Conservation (phyloP, 2,888 invertebrate genomes). For the Notocelia uddmanniana region DNA sequence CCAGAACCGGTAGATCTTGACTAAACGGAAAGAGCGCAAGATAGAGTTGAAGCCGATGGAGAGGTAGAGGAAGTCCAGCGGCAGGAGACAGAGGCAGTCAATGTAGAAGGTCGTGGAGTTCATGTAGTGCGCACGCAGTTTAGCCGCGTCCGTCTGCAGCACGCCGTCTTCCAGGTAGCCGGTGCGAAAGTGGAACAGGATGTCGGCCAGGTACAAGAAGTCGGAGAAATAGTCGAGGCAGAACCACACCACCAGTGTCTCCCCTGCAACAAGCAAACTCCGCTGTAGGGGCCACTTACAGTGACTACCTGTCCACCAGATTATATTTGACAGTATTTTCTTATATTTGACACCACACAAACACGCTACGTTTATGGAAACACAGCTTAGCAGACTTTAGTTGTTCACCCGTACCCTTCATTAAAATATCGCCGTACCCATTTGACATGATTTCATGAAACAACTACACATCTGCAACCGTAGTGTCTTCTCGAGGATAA, state of each 20-base stretch:
- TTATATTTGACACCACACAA: too few relatives aligned
- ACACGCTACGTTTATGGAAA: too few relatives aligned
- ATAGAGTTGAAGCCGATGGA: conserved; percentile 99
- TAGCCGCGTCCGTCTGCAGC: conserved; percentile 97
- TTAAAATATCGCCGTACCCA: too few relatives aligned
- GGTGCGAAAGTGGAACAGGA: conserved; percentile 98
- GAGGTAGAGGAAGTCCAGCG: conserved; percentile 98
- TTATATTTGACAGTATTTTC: too few relatives aligned
- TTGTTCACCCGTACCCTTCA: too few relatives aligned
- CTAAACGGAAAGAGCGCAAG: conserved; percentile 96
- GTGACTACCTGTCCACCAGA: too few relatives aligned
- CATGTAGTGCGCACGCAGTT: conserved; percentile 98
- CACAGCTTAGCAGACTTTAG: too few relatives aligned
- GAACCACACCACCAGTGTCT: conserved; percentile 97
- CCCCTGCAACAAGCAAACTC: conserved; percentile 85
- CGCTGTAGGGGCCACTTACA: conserved; percentile 11
- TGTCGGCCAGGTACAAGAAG: conserved; percentile 97
- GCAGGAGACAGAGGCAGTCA: conserved; percentile 98
- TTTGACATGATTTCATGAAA: too few relatives aligned
- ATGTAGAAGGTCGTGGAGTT: conserved; percentile 99
- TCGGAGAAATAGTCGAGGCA: conserved; percentile 98
- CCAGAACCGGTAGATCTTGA: conserved; percentile 99
- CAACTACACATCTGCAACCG: too few relatives aligned
- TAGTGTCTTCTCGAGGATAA: too few relatives aligned
- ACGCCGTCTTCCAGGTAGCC: conserved; percentile 99